These are phyloP conservation scores for Erebia palarica DNA, from an alignment of 2,888 invertebrate genomes.

Conservation along the genomic window DNA sequence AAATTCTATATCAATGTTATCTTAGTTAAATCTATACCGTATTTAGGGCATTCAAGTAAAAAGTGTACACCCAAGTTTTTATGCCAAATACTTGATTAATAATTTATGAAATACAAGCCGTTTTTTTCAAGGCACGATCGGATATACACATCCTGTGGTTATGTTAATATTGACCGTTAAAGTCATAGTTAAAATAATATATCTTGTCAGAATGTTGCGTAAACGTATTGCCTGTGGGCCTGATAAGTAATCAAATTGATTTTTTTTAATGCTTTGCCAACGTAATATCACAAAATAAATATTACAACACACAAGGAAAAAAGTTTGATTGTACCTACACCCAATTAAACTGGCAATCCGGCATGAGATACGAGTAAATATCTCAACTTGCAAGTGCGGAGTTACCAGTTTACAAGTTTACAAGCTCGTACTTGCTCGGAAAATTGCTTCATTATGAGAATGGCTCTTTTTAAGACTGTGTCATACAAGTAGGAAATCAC, in stretches of 20 bases:
- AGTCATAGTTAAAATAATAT: conserved; percentile 25
- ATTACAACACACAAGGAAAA: neutral
- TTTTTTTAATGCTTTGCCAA: neutral
- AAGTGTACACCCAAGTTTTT: conserved; percentile 25
- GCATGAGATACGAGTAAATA: no score
- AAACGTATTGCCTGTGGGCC: neutral
- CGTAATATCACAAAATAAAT: no score
- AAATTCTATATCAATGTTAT: no score
- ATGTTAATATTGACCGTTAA: conserved; percentile 32
- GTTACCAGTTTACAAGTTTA: no score
- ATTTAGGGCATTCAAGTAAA: conserved; percentile 23
- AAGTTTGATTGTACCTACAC: no score
- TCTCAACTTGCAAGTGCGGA: no score
- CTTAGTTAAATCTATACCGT: neutral
- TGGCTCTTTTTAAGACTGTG: no score
- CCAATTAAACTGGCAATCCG: no score
- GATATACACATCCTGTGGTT: conserved; percentile 36
- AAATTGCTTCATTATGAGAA: no score
- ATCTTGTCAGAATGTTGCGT: conserved; percentile 28
- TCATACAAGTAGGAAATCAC: no score
- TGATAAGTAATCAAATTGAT: neutral
- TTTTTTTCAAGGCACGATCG: conserved; percentile 18
- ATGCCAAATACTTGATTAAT: conserved; percentile 29
- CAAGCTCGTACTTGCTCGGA: no score
- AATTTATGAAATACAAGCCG: conserved; percentile 32